These are phyloP conservation scores for Eupristina koningsbergeri DNA, from an alignment of 1,140 invertebrate species.

Conservation along the genomic window DNA sequence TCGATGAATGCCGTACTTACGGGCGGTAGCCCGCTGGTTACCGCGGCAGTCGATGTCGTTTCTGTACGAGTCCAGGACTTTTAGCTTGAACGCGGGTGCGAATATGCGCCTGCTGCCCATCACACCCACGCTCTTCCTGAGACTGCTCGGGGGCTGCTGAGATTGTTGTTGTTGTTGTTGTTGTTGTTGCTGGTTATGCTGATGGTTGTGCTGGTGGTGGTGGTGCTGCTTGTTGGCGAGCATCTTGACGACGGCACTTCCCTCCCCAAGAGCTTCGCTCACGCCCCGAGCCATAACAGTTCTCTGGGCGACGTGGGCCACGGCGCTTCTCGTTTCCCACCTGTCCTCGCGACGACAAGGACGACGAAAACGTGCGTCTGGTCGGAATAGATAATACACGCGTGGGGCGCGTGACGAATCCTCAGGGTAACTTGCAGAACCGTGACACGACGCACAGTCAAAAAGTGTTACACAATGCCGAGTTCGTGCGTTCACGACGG, in stretches of 20 bases:
- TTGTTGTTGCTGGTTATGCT: slow-evolving; percentile 61
- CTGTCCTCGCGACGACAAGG: too few relatives aligned
- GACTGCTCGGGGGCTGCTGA: slow-evolving; percentile 62
- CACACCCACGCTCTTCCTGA: slow-evolving; percentile 73
- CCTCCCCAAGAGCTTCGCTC: slow-evolving; percentile 71
- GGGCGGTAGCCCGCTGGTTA: slow-evolving; percentile 87
- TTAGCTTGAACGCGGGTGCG: slow-evolving; percentile 87
- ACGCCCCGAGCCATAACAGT: slow-evolving; percentile 75
- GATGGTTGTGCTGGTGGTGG: slow-evolving; percentile 65
- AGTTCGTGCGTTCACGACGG: slow-evolving; percentile 1
- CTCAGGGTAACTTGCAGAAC: background rate
- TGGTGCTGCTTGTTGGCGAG: slow-evolving; percentile 67
- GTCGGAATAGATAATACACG: background rate
- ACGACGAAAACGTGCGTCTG: background rate
- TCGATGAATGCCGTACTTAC: slow-evolving; percentile 89
- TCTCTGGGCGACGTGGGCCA: background rate
- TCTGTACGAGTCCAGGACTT: slow-evolving; percentile 88
- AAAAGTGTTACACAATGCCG: slow-evolving; percentile 38
- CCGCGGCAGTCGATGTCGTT: slow-evolving; percentile 87
- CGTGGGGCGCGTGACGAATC: background rate
- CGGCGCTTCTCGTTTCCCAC: slow-evolving; percentile 26
- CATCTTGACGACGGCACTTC: slow-evolving; percentile 62
- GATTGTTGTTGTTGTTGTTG: slow-evolving; percentile 58
- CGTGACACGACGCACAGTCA: slow-evolving; percentile 19
- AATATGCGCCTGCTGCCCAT: slow-evolving; percentile 87